Evolutionary conservation across 1,140 invertebrate species (phyloP), one percentile per base, ranked within the genome.

Genomic region (Bombus sibiricus): DNA sequence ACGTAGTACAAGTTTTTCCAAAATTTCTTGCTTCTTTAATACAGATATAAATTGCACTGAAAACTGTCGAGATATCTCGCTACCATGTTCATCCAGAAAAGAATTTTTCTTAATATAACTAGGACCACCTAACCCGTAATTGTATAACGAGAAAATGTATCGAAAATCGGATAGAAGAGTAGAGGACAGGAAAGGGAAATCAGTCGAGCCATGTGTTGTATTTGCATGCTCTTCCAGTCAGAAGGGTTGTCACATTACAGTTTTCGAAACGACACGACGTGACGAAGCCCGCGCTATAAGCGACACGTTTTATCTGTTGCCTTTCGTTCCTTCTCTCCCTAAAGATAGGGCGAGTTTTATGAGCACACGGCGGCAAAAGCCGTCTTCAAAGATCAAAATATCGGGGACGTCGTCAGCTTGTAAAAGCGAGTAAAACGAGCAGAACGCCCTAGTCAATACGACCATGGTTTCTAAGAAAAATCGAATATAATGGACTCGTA

Each of bases 401-500:
- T 83, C 59, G 64, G 64, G 41, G n/a, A 47, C 71, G 81, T 74
- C 57, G 81, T 34, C 81, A 74, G 74, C 81, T 77, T 69, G 59
- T 69, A 72, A 80, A 72, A 72, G 32, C 57, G 66, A 57, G 32
- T 25, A 53, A 78, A 83, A 77, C 34, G 28, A 34, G 74, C 28
- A 13, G 43, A 53, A 53, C 41, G 28, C 18, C 25, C 41, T 39
- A 22, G 28, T 5, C 39, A 3, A 72, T 80, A 34, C 72, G 41
- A 62, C n/a, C 9, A 34, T 28, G 5, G 37, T 83, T 64, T 68
- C 74, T 78, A 86, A 83, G 82, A 91, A 93, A 91, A 91, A 92
- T 86, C 85, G 80, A 86, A 88, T 91, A 89, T 93, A 94, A 93
- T 91, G 89, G 88, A 91, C 89, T 91, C 87, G 80, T 92, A 92